Evolutionary conservation across 1,140 invertebrate genomes (phyloP), one percentile per base, ranked within the genome.

Genomic region (Ceratitis capitata): DNA sequence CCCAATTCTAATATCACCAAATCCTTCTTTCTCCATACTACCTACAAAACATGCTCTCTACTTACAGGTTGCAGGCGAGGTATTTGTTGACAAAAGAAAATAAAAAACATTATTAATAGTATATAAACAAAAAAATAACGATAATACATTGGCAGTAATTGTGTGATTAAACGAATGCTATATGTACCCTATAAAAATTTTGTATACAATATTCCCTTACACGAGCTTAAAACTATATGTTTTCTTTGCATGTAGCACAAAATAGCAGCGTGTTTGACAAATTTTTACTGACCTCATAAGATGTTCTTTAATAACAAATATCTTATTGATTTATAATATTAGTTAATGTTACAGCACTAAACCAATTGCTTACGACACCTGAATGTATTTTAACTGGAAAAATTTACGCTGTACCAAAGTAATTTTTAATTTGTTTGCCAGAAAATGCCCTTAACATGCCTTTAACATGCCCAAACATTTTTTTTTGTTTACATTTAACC

Each of bases 51-150:
- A 78, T 45, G 69, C 69, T 78, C 69, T 78, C 69, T 78, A 78
- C 69, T 45, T 78, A 78, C 69, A 78, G 69, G 69, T 78, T 78
- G 39, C 69, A 78, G 69, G 69, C 35, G 69, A 78, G 69, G 69
- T 78, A 78, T 78, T 78, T 45, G 35, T 45, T 78, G 35, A 56
- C 19, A 47, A 42, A 78, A 78, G 32, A 64, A n/a, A n/a, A n/a
- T n/a, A 35, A 64, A 35, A 35, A 7, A 35, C 61, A 35, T 45
- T 45, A 45, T 14, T 74, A 45, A 78, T n/a, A n/a, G n/a, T n/a
- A n/a, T n/a, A n/a, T n/a, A n/a, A n/a, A n/a, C n/a, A 78, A 23
- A 78, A 78, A 9, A 69, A 2, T 35, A 78, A 78, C 7, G 10
- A 78, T 78, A 78, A 78, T 2, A 19, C 29, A 35, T 26, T 39